Conservation (phyloP, 2,888 invertebrate species). For the Diabrotica balteata region DNA sequence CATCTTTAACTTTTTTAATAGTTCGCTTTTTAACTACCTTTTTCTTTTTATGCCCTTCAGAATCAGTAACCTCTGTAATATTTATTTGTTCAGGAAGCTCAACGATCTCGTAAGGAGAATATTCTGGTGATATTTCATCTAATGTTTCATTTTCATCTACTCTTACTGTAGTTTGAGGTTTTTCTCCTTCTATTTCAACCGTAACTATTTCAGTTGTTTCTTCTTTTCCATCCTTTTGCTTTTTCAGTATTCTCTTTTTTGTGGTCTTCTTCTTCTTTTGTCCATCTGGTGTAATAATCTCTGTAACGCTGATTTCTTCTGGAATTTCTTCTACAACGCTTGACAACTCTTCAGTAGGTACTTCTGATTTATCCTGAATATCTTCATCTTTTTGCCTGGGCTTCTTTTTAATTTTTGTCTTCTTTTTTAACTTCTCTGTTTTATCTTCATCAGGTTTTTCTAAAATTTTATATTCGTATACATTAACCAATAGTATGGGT, state of each 20-base stretch:
- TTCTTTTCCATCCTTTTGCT: slow-evolving; percentile 47
- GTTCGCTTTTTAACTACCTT: slow-evolving; percentile 52
- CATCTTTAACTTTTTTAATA: slow-evolving; percentile 54
- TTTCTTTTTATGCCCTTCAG: slow-evolving; percentile 43
- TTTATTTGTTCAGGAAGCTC: slow-evolving; percentile 49
- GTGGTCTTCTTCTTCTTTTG: slow-evolving; percentile 50
- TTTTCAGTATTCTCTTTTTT: slow-evolving; percentile 46
- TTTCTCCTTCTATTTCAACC: slow-evolving; percentile 36
- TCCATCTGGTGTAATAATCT: slow-evolving; percentile 53
- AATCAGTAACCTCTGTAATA: slow-evolving; percentile 34
- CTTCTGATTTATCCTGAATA: slow-evolving; percentile 38
- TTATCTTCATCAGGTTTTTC: slow-evolving; percentile 50
- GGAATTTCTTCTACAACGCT: slow-evolving; percentile 36
- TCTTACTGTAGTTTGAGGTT: too few relatives aligned
- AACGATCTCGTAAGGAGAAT: slow-evolving; percentile 35
- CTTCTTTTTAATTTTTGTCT: too few relatives aligned
- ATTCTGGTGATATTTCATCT: slow-evolving; percentile 33
- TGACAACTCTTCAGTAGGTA: too few relatives aligned
- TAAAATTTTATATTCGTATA: slow-evolving; percentile 46
- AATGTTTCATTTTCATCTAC: slow-evolving; percentile 18
- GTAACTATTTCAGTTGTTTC: slow-evolving; percentile 50
- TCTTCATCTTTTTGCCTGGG: slow-evolving; percentile 46
- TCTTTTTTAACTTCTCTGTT: too few relatives aligned
- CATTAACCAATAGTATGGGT: slow-evolving; percentile 45
- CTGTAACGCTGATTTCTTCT: slow-evolving; percentile 44